These are phyloP conservation scores for Pogonocichla stellata DNA, from an alignment of 2,113 vertebrate species.

Conservation along the genomic window DNA sequence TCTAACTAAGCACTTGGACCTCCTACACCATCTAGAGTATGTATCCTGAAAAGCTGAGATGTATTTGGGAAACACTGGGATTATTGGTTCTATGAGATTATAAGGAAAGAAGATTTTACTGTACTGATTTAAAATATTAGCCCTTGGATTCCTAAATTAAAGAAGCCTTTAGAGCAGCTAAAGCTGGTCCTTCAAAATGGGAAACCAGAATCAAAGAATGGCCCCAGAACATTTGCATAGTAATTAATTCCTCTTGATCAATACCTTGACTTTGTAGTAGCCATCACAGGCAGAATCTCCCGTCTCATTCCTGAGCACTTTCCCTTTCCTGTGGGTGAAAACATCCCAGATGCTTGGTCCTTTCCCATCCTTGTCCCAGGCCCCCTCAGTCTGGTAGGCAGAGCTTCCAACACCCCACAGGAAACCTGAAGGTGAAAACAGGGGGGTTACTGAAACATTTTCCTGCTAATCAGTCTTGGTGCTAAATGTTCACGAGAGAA, in stretches of 20 bases:
- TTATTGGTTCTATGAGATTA: neutral
- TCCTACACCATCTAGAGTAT: neutral
- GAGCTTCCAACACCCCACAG: slow-evolving; percentile 93
- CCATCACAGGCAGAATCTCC: slow-evolving; percentile 86
- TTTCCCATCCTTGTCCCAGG: slow-evolving; percentile 94
- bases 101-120: neutral
- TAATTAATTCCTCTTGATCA: fast-evolving
- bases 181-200: neutral
- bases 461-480: neutral
- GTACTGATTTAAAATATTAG: neutral
- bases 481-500: neutral
- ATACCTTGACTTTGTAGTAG: slow-evolving; percentile 88
- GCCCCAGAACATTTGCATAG: neutral
- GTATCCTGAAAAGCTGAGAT: neutral
- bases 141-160: neutral
- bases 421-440: slow-evolving; percentile 77
- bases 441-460: neutral
- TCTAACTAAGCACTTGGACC: neutral
- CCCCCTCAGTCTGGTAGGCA: slow-evolving; percentile 94
- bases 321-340: slow-evolving; percentile 86
- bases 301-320: slow-evolving; percentile 78
- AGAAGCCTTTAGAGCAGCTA: neutral
- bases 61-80: neutral
- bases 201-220: neutral
- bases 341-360: slow-evolving; percentile 92